Evolutionary conservation across 2,797 vertebrate genomes (phyloP), one percentile per base, ranked within the genome.

Genomic region (Sebastolobus alascanus): DNA sequence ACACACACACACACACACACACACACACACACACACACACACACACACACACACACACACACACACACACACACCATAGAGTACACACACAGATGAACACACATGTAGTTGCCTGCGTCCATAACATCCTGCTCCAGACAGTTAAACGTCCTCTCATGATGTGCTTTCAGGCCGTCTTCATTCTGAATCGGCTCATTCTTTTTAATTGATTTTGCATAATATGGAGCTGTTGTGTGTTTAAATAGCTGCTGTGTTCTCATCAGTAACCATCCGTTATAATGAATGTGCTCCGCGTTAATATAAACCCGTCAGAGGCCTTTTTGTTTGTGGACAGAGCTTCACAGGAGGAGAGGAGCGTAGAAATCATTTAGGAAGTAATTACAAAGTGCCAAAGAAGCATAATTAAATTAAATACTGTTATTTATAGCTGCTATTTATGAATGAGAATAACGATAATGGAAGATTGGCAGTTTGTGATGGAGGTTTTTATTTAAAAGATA

Each of bases 151-250:
- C 50, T 54, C 33, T 73, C 68, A 11, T 60, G 61, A 75, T 69
- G 68, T 38, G 29, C 40, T 25, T 8, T 76, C 59, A 35, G 33
- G 29, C 20, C 14, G 8, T 77, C 43, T 29, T 85, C 27, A 27
- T 16, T 78, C 20, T 56, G 29, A 77, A 66, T 71, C 2, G 16
- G 14, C 69, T 67, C 60, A 2, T 65, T 84, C 60, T 25, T 79
- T 79, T 56, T 82, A 79, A 87, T 85, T 56, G 70, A 85, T 59
- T 76, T 59, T 69, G 60, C 18, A 20, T 68, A 80, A 82, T 58
- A 27, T 38, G 63, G 43, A 75, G 38, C 67, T 50, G 55, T 6
- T 65, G 33, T 65, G 33, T 54, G n/a, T 86, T 63, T 56, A 33
- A 83, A 76, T 11, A 22, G 5, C 46, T 31, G 40, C 55, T 67